Base-by-base conservation (phyloP, 2,888 invertebrate genomes). In the Lottia scabra region DNA sequence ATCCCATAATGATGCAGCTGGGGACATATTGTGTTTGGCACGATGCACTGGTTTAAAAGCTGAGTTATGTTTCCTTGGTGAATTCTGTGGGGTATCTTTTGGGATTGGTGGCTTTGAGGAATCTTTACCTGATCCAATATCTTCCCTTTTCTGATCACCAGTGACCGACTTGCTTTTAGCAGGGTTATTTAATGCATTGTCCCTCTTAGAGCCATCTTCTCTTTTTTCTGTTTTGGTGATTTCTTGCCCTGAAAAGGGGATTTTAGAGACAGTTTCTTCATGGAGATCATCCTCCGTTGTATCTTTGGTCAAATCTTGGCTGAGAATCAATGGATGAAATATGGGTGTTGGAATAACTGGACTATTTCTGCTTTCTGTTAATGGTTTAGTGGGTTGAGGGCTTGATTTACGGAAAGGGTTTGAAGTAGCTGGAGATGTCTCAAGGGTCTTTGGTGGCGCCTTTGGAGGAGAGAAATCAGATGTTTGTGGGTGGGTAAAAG, bases 1-100 rank as follows among this genome's bases (percentile, higher is more conserved):
- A 68, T 86, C 87, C 85, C 87, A 86, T 48, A 88, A 73, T 1
- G 87, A 85, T 23, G 87, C 84, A 8, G 86, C 86, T 10, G 88
- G 88, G 0, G 88, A 87, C 75, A 87, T 81, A 69, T 83, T 85
- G 65, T 84, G 81, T 67, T 82, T 82, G 19, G 75, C 72, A 10
- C 79, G 68, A 68, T 77, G 78, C 48, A 81, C 80, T 19, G 79
- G 78, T 65, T 81, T 80, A 73, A 83, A 82, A 67, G 83, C 82
- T 46, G 82, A 76, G n/a, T 74, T 71, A 62, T 75, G 78, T 19
- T 70, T 64, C 3, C 73, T 63, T 8, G 65, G 69, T 4, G 68
- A 45, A 13, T 68, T 30, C 6, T 67, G 67, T 4, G 46, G 74
- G 16, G 68, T 43, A 15, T 62, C 38, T 38, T 30, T 23, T 19